A percentile compares a stretch with the other conserved stretches of the same genome.
Conservation (phyloP, 2,113 vertebrate species). For the Zosterops japonicus region DNA sequence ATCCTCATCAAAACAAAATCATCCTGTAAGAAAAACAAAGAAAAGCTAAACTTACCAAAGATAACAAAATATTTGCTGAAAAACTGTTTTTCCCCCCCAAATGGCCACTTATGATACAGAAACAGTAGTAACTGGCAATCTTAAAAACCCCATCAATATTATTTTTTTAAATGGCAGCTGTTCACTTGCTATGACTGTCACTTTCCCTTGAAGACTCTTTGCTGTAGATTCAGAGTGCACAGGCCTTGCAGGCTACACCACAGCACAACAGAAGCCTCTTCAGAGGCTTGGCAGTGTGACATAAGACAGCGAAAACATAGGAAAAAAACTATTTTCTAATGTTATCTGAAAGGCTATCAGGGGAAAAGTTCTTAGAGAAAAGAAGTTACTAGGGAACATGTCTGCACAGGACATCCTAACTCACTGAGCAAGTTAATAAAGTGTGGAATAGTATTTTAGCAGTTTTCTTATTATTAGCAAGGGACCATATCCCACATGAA, state of each 20-base stretch:
- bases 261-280: neutral
- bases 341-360: conserved; percentile 41
- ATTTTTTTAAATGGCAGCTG: neutral
- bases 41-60: neutral
- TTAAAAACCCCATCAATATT: fast-evolving
- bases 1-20: neutral
- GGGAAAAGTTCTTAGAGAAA: conserved; percentile 19
- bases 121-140: neutral
- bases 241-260: neutral
- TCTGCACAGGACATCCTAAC: neutral
- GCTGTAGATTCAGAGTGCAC: neutral
- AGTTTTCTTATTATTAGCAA: conserved; percentile 61
- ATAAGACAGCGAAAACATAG: neutral
- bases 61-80: neutral
- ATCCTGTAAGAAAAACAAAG: neutral
- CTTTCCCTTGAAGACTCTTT: neutral
- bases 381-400: neutral
- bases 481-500: conserved; percentile 56
- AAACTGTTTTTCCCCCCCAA: fast-evolving
- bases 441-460: conserved; percentile 50
- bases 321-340: neutral
- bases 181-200: neutral
- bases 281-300: neutral
- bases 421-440: conserved; percentile 48
- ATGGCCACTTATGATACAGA: neutral